Evolutionary conservation across 2,113 vertebrate species (phyloP), one percentile per base, ranked within the genome.

Genomic region (Felis catus): DNA sequence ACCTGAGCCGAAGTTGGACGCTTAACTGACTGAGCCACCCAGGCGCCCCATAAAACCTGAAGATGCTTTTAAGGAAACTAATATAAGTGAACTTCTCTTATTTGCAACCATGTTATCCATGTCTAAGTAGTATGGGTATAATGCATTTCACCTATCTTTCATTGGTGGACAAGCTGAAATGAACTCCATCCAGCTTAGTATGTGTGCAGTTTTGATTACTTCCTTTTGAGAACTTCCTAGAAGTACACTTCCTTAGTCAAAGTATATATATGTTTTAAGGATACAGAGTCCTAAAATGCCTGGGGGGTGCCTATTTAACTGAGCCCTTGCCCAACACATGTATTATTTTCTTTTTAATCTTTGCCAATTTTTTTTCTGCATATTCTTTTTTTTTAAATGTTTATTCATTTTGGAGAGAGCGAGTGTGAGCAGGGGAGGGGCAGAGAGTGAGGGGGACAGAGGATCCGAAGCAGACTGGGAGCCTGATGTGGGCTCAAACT

Each of bases 181-280:
- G 86, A 86, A 94, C 39, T 90, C 58, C 29, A 93, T 29, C 6
- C 23, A 89, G 29, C 45, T 89, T 61, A 85, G 80, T n/a, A 70
- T 15, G 33, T 81, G 18, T 61, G 51, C n/a, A 95, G 48, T 81
- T 97, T 93, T 93, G 84, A 89, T 84, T 84, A 88, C 68, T 85
- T 96, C 39, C 55, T 90, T 76, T 92, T 71, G 70, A 79, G 51
- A 95, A 93, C 39, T 68, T 81, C 87, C 36, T 81, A 86, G 31
- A 86, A 90, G 65, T 90, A 91, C 74, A 53, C 4, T 68, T 91
- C 5, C 36, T 93, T 45, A 33, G 48, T 53, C 41, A 80, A 53
- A 76, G 81, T 36, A 76, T n/a, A 25, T 51, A 68, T 11, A 23
- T 58, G 91, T 73, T 91, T 74, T 71, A 94, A 70, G 29, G n/a